Evolutionary conservation across 2,113 vertebrate genomes (phyloP), one percentile per base, ranked within the genome.

Genomic region (Orycteropus afer): DNA sequence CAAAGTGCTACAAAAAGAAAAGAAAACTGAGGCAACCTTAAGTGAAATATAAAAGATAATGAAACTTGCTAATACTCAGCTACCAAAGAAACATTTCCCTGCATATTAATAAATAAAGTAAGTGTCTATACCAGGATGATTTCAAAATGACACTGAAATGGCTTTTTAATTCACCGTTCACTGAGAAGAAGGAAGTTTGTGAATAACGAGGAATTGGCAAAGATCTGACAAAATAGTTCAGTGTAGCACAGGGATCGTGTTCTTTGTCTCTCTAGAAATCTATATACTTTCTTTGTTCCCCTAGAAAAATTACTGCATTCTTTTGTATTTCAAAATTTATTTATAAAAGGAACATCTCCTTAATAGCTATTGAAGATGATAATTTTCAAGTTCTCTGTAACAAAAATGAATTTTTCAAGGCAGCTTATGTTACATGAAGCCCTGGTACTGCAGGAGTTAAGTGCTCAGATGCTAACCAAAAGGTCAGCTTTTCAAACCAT

Each of bases 51-150:
- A 82, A 88, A 86, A 89, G 51, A 89, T 63, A 89, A 94, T 93
- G 86, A 92, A 89, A 95, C 90, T 94, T 95, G 69, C 67, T 95
- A 90, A 95, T 92, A 78, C 7, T 22, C 84, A 89, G 93, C 88
- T 93, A 88, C 95, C 92, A 96, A 78, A 94, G 55, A 40, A 61
- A 89, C 71, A 42, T 59, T 93, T 95, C 90, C 29, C 67, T 82
- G 69, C 90, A 92, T 59, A 91, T 90, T 95, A 94, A 93, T 96
- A 96, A 89, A 96, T 83, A 94, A 95, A 86, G 90, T 76, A 74
- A 65, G 25, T 94, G 85, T 95, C 90, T 95, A 90, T 37, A 95
- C 71, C 13, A 89, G 51, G 40, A 89, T 85, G 78, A 92, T 86
- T 92, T 95, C 82, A 76, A 92, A 95, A 86, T 67, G 82, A 96